Conservation (phyloP, 2,797 vertebrate genomes). For the Remorina albescens region DNA sequence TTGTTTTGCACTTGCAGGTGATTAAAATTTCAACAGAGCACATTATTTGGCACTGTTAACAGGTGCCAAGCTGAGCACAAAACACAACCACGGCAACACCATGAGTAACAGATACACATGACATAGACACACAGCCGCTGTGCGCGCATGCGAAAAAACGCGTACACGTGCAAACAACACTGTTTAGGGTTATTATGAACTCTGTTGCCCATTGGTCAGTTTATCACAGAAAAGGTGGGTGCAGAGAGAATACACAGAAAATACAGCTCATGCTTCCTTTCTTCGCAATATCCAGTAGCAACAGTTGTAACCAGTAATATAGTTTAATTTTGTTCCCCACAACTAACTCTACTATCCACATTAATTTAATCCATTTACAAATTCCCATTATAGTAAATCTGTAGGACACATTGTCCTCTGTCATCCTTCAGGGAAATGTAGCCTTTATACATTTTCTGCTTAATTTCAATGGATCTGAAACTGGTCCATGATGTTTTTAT, state of each 20-base stretch:
- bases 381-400: constrained; percentile 4
- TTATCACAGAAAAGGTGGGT: not conserved
- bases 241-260: not conserved
- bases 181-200: constrained; percentile 25
- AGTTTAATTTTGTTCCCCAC: constrained; percentile 3
- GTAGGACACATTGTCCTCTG: constrained; percentile 6
- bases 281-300: not conserved
- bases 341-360: constrained; percentile 2
- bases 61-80: constrained; percentile 86
- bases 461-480: not conserved
- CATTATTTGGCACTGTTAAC: constrained; percentile 99
- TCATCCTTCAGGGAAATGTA: constrained; percentile 6
- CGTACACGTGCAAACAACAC: constrained; percentile 10
- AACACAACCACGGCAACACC: constrained; percentile 61
- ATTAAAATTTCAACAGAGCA: constrained; percentile 99
- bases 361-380: constrained; percentile 3
- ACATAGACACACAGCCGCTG: constrained; percentile 27
- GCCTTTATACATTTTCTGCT: not conserved
- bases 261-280: not conserved
- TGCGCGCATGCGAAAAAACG: not conserved
- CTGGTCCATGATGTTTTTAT: not conserved
- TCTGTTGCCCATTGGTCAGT: constrained; percentile 3
- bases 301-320: not conserved
- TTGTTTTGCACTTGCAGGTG: constrained; percentile 99
- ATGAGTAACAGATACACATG: constrained; percentile 20